Evolutionary conservation across 1,140 invertebrate genomes (phyloP).

Genomic region (Pseudomyrmex sp.): DNA sequence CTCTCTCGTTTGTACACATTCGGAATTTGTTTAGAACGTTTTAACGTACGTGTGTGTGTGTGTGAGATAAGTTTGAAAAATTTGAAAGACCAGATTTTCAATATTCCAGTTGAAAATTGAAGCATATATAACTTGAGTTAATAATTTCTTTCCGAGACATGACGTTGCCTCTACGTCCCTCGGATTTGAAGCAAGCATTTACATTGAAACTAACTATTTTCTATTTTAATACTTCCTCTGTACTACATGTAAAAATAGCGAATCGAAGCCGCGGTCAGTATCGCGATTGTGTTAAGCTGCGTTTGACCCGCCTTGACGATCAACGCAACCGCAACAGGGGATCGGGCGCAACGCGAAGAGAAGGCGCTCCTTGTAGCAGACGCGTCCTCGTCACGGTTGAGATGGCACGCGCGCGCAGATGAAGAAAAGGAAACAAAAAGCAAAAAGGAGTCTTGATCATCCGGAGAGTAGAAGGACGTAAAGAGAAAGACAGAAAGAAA

Average conservation of each 20-base stretch:
- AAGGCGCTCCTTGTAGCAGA: conserved; percentile 58
- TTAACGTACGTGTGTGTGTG: not conserved
- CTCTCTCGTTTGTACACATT: conserved; percentile 10
- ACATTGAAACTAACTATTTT: not conserved
- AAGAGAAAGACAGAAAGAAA: no score
- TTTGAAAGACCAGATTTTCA: no score
- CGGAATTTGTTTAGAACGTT: not conserved
- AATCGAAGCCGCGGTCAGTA: not conserved
- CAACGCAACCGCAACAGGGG: conserved; percentile 36
- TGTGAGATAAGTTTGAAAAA: no score
- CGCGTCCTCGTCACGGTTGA: conserved; percentile 74
- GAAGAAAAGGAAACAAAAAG: conserved; percentile 37
- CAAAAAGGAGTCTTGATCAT: conserved; percentile 29
- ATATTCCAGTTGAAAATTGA: no score
- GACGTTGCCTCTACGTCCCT: not conserved
- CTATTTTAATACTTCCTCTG: not conserved
- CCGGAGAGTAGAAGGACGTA: not conserved
- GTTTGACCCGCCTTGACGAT: conserved; percentile 23
- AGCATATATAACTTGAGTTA: no score
- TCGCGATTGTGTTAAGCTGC: conserved; percentile 34
- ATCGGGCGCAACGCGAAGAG: conserved; percentile 44
- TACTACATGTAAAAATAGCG: not conserved
- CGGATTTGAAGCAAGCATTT: not conserved
- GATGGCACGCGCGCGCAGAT: conserved; percentile 67
- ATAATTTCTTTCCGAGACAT: no score